Conservation (phyloP, 2,113 vertebrate species). For the Athene noctua region DNA sequence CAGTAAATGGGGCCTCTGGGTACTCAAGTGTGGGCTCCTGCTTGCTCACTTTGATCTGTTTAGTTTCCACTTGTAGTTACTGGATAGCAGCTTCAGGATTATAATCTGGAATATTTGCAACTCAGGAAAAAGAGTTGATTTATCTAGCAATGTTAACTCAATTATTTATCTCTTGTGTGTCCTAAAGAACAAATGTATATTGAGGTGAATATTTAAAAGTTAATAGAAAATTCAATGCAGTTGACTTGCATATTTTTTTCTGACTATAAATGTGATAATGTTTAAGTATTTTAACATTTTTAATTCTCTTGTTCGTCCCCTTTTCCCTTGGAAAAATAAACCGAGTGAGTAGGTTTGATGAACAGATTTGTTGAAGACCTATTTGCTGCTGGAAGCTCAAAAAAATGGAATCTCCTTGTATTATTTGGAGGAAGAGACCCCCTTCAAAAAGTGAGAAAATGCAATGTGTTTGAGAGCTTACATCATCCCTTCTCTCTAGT, state of each 20-base stretch:
- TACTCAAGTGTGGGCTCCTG: neutral
- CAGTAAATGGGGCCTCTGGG: neutral
- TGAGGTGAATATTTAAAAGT: slow-evolving; percentile 48
- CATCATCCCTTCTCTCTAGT: neutral
- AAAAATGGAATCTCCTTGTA: neutral
- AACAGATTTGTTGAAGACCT: neutral
- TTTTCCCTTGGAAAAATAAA: slow-evolving; percentile 48
- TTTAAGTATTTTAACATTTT: slow-evolving; percentile 42
- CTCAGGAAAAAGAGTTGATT: slow-evolving; percentile 45
- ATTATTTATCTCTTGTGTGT: slow-evolving; percentile 27
- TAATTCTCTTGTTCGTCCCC: neutral
- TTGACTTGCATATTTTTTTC: neutral
- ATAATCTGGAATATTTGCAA: slow-evolving; percentile 9
- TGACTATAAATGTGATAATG: slow-evolving; percentile 34
- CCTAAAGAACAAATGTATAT: slow-evolving; percentile 48
- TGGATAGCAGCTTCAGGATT: neutral
- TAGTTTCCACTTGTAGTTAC: neutral
- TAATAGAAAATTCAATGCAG: slow-evolving; percentile 17
- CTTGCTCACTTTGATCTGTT: neutral
- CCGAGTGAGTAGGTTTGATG: neutral
- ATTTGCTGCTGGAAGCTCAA: neutral
- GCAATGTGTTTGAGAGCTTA: neutral
- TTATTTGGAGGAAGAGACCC: neutral
- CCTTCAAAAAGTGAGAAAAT: neutral
- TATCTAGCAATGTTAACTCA: neutral